These are phyloP conservation scores for Drosophila saltans DNA, from an alignment of 1,140 invertebrate species.

Conservation along the genomic window DNA sequence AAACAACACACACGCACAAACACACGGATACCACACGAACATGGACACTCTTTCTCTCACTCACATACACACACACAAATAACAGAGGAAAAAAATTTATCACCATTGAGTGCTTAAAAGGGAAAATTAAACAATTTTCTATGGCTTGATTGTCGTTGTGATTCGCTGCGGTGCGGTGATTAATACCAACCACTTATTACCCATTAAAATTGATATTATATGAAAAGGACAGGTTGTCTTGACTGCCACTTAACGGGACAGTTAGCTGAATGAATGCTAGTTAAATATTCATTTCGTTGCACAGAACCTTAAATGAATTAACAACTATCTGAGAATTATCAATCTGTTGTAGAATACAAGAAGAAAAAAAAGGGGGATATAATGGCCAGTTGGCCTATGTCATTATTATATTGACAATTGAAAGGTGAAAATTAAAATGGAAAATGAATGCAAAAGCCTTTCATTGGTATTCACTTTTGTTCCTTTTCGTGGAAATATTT, in stretches of 20 bases:
- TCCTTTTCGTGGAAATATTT: too few species aligned
- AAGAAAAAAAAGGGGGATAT: too few species aligned
- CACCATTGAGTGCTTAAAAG: background rate
- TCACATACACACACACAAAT: background rate
- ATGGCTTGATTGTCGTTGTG: background rate
- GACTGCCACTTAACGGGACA: constrained; percentile 2
- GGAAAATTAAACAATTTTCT: background rate
- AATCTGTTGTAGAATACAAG: too few species aligned
- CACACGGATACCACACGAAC: background rate
- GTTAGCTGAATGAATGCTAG: background rate
- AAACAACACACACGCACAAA: constrained; percentile 1
- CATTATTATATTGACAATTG: too few species aligned
- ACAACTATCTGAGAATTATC: too few species aligned
- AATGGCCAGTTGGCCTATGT: too few species aligned
- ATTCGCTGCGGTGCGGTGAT: background rate
- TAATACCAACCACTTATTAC: background rate
- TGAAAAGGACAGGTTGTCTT: background rate
- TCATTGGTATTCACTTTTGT: too few species aligned
- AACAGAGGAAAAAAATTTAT: background rate
- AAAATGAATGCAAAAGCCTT: too few species aligned
- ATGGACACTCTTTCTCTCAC: too few species aligned
- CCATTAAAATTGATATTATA: background rate
- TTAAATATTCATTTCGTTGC: background rate
- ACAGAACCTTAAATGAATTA: background rate
- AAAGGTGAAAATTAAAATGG: too few species aligned